Evolutionary conservation across 1,140 invertebrate species (phyloP).

Genomic region (Agrypnia vestita): DNA sequence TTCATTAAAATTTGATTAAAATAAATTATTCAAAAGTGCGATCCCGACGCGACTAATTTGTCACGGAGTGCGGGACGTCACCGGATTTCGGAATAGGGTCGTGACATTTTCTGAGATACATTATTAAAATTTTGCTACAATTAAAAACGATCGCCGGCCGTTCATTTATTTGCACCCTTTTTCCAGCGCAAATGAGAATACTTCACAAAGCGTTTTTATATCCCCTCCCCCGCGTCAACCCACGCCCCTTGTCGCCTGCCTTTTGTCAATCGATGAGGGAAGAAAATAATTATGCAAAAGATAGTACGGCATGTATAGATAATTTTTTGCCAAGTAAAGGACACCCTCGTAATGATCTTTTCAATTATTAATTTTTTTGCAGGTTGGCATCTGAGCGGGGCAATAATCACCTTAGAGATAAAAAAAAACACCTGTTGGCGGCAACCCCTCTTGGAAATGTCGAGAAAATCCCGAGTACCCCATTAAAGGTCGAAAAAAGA

Average conservation of each 20-base stretch:
- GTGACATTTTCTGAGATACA: conserved; percentile 56
- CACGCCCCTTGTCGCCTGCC: conserved; percentile 13
- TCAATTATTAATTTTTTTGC: conserved; percentile 33
- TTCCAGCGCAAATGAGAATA: conserved; percentile 50
- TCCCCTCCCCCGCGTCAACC: background rate
- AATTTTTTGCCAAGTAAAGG: conserved; percentile 2
- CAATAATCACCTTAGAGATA: conserved; percentile 51
- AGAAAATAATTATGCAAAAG: conserved; percentile 54
- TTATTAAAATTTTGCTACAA: conserved; percentile 61
- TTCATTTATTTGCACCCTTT: conserved; percentile 56
- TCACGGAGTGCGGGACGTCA: conserved; percentile 26
- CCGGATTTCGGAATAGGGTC: background rate
- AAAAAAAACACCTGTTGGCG: conserved; percentile 54
- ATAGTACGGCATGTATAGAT: background rate
- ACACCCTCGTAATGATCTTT: conserved; percentile 8
- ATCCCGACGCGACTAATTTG: conserved; percentile 33
- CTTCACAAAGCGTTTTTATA: conserved; percentile 43
- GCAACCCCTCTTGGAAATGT: conserved; percentile 11
- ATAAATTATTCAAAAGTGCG: conserved; percentile 2
- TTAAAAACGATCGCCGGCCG: conserved; percentile 59
- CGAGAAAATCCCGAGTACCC: conserved; percentile 30
- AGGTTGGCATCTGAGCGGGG: conserved; percentile 24
- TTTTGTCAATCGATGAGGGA: conserved; percentile 54
- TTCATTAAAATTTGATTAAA: conserved; percentile 10
- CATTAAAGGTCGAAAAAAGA: conserved; percentile 51